Evolutionary conservation across 2,888 invertebrate species (phyloP).

Genomic region (Diloba caeruleocephala): DNA sequence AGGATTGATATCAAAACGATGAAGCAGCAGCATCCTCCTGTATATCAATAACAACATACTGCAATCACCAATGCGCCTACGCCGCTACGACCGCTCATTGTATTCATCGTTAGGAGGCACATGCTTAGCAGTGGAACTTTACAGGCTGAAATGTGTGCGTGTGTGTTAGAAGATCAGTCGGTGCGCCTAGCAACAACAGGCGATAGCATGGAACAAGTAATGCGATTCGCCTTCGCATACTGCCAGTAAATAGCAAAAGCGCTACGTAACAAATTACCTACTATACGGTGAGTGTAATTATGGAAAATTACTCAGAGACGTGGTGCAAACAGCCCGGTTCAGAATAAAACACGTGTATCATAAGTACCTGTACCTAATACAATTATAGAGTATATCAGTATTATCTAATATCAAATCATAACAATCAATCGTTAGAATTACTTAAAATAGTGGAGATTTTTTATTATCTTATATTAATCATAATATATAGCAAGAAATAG

Average conservation of each 20-base stretch:
- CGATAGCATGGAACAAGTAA: constrained; percentile 30
- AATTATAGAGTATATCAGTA: constrained; percentile 12
- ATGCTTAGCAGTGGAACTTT: no score
- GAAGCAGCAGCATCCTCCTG: no score
- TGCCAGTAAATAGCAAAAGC: constrained; percentile 40
- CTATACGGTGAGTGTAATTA: constrained; percentile 45
- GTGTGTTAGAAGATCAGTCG: constrained; percentile 5
- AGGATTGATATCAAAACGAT: no score
- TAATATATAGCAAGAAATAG: no score
- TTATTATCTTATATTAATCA: no score
- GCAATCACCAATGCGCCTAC: no score
- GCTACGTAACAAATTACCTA: constrained; percentile 50
- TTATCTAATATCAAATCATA: constrained; percentile 21
- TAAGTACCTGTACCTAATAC: background rate
- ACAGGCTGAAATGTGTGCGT: no score
- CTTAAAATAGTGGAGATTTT: no score
- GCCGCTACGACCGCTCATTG: no score
- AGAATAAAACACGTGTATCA: constrained; percentile 39
- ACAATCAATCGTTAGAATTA: constrained; percentile 28
- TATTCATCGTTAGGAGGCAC: no score
- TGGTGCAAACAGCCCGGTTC: constrained; percentile 32
- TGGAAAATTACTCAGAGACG: constrained; percentile 56
- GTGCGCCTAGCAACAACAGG: constrained; percentile 43
- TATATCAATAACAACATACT: no score
- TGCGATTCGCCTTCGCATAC: constrained; percentile 45